Evolutionary conservation across 2,888 invertebrate species (phyloP).

Genomic region (Campaea margaritaria): DNA sequence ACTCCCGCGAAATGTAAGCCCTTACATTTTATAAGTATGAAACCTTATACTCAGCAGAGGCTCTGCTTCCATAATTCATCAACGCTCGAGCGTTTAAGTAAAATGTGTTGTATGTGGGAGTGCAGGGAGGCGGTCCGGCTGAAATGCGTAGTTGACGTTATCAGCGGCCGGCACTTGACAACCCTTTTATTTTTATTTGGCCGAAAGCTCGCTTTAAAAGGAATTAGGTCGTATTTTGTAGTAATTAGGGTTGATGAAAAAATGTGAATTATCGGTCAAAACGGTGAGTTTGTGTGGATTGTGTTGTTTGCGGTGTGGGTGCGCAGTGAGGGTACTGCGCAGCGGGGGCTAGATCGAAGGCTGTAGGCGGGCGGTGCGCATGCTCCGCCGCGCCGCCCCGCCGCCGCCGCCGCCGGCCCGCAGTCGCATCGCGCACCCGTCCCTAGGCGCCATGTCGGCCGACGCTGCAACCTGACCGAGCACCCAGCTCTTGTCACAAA

Average conservation of each 20-base stretch:
- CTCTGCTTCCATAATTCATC: conserved; percentile 51
- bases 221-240: conserved; percentile 35
- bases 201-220: conserved; percentile 33
- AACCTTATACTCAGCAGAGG: conserved; percentile 43
- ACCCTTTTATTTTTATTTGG: neutral
- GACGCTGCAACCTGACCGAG: conserved; percentile 77
- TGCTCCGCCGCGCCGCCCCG: conserved; percentile 63
- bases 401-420: conserved; percentile 66
- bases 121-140: conserved; percentile 11
- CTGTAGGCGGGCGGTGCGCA: conserved; percentile 64
- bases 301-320: conserved; percentile 78
- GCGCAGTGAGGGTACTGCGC: conserved; percentile 70
- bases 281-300: conserved; percentile 69
- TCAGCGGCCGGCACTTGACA: conserved; percentile 13
- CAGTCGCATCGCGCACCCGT: conserved; percentile 78
- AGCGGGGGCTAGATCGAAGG: conserved; percentile 79
- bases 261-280: conserved; percentile 58
- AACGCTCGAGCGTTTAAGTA: conserved; percentile 23
- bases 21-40: conserved; percentile 32
- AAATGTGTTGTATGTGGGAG: conserved; percentile 39
- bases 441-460: conserved; percentile 77
- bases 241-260: conserved; percentile 51
- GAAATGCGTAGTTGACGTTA: conserved; percentile 16
- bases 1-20: conserved; percentile 31
- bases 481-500: conserved; percentile 66